Evolutionary conservation across 2,797 vertebrate genomes (phyloP).

Genomic region (Oceanodroma leucorhoa): DNA sequence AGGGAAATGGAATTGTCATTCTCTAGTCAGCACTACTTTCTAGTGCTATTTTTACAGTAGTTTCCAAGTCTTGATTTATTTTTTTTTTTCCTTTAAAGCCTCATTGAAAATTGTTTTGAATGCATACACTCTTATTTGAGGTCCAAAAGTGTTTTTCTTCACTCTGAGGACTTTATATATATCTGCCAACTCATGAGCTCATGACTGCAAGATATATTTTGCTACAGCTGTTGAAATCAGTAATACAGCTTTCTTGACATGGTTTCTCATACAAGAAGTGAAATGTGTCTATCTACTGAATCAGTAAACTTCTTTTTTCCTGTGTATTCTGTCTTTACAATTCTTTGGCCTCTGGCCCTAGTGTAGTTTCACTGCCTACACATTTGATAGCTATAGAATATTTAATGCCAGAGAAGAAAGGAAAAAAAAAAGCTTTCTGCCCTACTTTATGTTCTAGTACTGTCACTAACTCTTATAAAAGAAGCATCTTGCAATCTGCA

Average conservation of each 20-base stretch:
- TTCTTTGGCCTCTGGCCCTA: background rate
- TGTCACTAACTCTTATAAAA: background rate
- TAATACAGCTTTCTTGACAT: background rate
- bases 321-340: background rate
- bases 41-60: background rate
- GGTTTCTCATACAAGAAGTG: background rate
- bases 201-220: background rate
- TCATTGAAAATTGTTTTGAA: background rate
- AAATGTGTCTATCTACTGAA: background rate
- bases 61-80: background rate
- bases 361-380: background rate
- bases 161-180: background rate
- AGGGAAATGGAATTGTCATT: background rate
- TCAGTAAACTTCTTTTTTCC: background rate
- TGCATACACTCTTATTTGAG: background rate
- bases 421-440: background rate
- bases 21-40: background rate
- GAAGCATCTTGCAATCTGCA: background rate
- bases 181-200: background rate
- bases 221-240: background rate
- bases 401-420: background rate
- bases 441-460: background rate
- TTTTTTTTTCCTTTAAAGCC: background rate
- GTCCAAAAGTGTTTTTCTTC: background rate
- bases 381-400: background rate